Evolutionary conservation across 2,113 vertebrate species (phyloP).

Genomic region (Otocyon megalotis): DNA sequence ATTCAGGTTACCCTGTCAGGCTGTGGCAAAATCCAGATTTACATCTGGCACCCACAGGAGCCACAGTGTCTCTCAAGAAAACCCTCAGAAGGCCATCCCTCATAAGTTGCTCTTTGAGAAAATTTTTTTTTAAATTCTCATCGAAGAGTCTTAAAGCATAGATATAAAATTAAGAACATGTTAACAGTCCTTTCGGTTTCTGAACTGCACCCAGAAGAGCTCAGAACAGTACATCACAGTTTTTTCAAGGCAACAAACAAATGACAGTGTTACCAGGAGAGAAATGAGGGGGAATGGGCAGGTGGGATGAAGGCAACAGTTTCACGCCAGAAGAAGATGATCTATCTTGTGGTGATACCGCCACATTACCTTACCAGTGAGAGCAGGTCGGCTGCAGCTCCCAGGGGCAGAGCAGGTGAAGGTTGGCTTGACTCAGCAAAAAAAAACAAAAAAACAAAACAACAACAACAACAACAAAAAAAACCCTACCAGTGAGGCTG

Average conservation of each 20-base stretch:
- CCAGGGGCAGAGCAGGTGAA: neutral
- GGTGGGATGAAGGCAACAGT: neutral
- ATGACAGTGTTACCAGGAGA: neutral
- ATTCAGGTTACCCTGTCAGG: constrained; percentile 61
- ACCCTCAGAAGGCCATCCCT: constrained; percentile 26
- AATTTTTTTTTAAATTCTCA: neutral
- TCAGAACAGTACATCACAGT: constrained; percentile 61
- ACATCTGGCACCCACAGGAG: neutral
- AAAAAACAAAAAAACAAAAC: neutral
- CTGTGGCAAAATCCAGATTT: constrained; percentile 12
- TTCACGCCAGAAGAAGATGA: neutral
- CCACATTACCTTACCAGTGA: neutral
- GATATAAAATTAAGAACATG: constrained; percentile 61
- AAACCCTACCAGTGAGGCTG: neutral
- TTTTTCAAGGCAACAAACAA: constrained; percentile 59
- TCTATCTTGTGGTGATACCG: neutral
- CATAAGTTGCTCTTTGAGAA: neutral
- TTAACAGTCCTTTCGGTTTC: constrained; percentile 68
- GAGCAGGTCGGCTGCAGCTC: neutral
- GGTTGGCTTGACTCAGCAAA: constrained; percentile 38
- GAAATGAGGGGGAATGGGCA: neutral
- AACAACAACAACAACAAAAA: neutral
- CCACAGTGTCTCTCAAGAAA: neutral
- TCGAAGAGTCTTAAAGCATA: constrained; percentile 59
- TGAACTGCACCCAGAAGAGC: constrained; percentile 60